Percentiles rank a stretch among this genome's conserved stretches.
Evolutionary conservation across 1,140 invertebrate genomes (phyloP).

Genomic region (Drosophila watanabei): DNA sequence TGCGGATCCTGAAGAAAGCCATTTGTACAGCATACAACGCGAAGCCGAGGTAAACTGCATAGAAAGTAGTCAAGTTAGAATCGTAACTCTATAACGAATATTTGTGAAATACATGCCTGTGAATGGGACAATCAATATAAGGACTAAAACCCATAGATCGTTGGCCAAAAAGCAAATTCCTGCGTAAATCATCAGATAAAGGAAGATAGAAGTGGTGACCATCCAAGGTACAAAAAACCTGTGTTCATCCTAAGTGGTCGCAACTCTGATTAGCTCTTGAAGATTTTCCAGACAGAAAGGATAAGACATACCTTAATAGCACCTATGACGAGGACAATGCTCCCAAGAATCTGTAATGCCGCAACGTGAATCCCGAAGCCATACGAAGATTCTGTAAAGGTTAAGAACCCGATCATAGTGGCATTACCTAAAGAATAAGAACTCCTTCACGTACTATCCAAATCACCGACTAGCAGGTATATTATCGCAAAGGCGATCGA

Average conservation of each 20-base stretch:
- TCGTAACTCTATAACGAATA: not conserved
- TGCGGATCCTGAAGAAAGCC: slow-evolving; percentile 8
- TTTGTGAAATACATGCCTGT: not conserved
- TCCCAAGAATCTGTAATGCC: slow-evolving; percentile 3
- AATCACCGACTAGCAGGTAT: not conserved
- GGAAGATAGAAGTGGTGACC: slow-evolving; percentile 9
- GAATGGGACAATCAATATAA: not conserved
- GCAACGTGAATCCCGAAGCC: slow-evolving; percentile 7
- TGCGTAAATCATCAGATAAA: slow-evolving; percentile 9
- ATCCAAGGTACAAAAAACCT: slow-evolving; percentile 27
- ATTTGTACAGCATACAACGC: slow-evolving; percentile 16
- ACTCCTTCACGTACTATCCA: not conserved
- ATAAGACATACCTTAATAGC: not conserved
- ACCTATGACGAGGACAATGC: slow-evolving; percentile 1
- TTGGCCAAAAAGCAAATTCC: not conserved
- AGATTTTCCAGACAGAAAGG: not conserved
- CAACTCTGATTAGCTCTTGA: not conserved
- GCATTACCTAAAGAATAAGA: not conserved
- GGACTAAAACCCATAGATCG: not conserved
- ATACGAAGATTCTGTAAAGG: not conserved
- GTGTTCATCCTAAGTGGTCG: not conserved
- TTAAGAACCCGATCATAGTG: not conserved
- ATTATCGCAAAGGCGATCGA: slow-evolving; percentile 9
- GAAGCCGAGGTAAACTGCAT: slow-evolving; percentile 5
- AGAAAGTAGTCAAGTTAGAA: not conserved